phyloP scores from a whole-genome alignment of 2,113 vertebrate species.

The Lucifuga dentata region DNA sequence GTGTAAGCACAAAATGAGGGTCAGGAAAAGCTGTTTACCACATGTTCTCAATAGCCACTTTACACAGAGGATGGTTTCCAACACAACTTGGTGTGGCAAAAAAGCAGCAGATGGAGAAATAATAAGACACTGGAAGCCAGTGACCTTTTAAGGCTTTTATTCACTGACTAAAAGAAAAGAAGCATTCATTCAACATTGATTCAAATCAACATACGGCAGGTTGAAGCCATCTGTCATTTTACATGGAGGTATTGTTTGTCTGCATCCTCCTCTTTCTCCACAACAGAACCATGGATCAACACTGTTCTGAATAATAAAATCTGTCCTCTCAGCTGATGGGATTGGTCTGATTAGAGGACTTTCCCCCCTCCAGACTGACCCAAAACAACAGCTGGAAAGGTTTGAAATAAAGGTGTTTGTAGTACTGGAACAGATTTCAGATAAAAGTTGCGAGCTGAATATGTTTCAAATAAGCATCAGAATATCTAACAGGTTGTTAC shows the following conservation, averaged over 20 bases:
- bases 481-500: neutral
- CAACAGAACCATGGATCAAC: conserved; percentile 84
- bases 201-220: conserved; percentile 94
- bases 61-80: too few relatives aligned
- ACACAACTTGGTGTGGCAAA: too few relatives aligned
- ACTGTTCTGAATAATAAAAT: conserved; percentile 90
- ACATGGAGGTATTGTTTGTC: conserved; percentile 67
- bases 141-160: conserved; percentile 92
- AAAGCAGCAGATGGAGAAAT: neutral
- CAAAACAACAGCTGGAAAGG: conserved; percentile 52
- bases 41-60: too few relatives aligned
- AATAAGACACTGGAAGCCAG: conserved; percentile 3
- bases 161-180: conserved; percentile 98
- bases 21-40: too few relatives aligned
- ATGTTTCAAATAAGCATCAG: neutral
- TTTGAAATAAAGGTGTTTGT: conserved; percentile 23
- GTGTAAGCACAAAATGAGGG: too few relatives aligned
- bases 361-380: conserved; percentile 47
- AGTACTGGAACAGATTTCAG: neutral
- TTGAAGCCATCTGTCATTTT: conserved; percentile 86
- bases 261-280: conserved; percentile 70
- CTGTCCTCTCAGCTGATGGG: conserved; percentile 86
- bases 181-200: conserved; percentile 98
- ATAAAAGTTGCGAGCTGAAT: neutral
- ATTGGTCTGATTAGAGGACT: conserved; percentile 14